Evolutionary conservation across 2,113 vertebrate genomes (phyloP), one percentile per base, ranked within the genome.

Genomic region (Silurus asotus): DNA sequence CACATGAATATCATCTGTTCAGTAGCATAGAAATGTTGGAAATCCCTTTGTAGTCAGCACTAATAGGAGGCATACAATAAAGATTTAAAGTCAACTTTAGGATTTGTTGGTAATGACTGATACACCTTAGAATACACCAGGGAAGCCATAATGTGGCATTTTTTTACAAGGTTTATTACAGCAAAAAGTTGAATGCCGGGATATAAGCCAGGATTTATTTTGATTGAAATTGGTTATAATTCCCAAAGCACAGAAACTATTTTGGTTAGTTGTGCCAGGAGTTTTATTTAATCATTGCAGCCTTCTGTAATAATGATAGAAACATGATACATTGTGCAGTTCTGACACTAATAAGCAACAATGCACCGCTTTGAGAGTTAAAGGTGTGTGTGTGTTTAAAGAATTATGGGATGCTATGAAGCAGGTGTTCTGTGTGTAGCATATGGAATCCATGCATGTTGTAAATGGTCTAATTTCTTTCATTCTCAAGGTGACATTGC

Each of bases 401-500:
- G 23, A 19, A 3, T 77, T 84, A 89, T 88, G 74, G 90, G 85
- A 90, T 75, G 86, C 72, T 90, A 88, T 88, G 70, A 84, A 84
- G 86, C 88, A 84, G 89, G 87, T 89, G 86, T 90, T 79, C 25
- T 75, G 75, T 74, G 49, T 55, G 84, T 83, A 90, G 91, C 88
- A 88, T 90, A 87, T 79, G 65, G 82, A 89, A 90, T 59, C 81
- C 88, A 37, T n/a, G 58, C 80, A 61, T 89, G 88, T 86, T 58
- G 74, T 82, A 84, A 88, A 84, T 86, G 64, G 62, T 92, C 80
- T 87, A 69, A 88, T 84, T 87, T 85, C 28, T 84, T 88, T 87
- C 84, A 37, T 85, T 84, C 89, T 70, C 85, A 77, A 99, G 97
- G 97, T 98, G 91, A 97, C 97, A 1, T 90, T 98, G 93, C 93